Evolutionary conservation across 2,113 vertebrate species (phyloP).

Genomic region (Glaucidium brasilianum): DNA sequence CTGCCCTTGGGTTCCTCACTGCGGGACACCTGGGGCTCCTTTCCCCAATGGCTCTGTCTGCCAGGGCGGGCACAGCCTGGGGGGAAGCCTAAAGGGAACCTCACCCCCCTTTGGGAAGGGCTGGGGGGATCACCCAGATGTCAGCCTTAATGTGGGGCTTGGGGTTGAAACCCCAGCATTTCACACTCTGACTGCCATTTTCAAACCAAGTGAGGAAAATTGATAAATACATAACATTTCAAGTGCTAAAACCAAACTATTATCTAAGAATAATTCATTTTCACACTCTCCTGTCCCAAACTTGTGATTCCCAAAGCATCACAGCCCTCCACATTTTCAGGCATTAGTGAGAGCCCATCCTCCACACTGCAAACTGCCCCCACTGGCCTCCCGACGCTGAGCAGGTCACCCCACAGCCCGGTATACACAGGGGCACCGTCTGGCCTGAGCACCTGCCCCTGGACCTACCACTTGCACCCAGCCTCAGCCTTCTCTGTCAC

Average conservation of each 20-base stretch:
- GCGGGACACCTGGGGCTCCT: too few relatives aligned
- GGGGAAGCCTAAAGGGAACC: too few relatives aligned
- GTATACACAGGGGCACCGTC: too few relatives aligned
- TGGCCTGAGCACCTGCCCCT: background rate
- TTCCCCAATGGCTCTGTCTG: too few relatives aligned
- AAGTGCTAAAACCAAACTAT: accelerated
- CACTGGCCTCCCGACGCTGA: accelerated
- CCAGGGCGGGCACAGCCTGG: too few relatives aligned
- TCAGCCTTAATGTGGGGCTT: too few relatives aligned
- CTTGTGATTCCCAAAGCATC: background rate
- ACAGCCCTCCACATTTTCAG: accelerated
- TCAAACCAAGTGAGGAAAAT: background rate
- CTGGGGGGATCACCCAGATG: too few relatives aligned
- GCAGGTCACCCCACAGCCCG: background rate
- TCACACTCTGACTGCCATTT: accelerated
- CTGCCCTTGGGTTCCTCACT: too few relatives aligned
- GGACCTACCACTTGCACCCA: background rate
- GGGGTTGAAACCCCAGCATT: too few relatives aligned
- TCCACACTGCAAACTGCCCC: background rate
- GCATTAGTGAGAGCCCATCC: accelerated
- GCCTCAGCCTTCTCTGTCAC: accelerated
- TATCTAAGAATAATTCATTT: too few relatives aligned
- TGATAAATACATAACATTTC: background rate
- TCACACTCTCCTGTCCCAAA: background rate
- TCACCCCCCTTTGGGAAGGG: too few relatives aligned